Conservation (phyloP, 2,888 invertebrate species). For the Zelleria hepariella region DNA sequence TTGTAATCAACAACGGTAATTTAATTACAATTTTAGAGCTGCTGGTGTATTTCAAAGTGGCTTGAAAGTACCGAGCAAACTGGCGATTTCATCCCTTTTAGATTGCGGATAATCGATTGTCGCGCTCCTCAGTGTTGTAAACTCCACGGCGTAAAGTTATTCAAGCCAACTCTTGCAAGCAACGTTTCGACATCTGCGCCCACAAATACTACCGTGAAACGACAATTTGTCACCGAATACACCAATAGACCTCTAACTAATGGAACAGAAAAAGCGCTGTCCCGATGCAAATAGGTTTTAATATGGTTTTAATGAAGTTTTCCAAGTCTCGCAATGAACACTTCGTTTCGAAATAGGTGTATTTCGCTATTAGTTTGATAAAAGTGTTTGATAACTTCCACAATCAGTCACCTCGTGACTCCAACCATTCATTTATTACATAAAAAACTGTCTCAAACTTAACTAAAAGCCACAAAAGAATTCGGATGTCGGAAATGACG, state of each 20-base stretch:
- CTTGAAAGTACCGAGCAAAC: neutral
- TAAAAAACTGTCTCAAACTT: neutral
- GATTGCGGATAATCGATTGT: neutral
- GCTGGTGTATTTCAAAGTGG: too few relatives aligned
- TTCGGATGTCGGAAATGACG: neutral
- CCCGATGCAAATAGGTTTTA: too few relatives aligned
- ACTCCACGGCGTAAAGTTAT: neutral
- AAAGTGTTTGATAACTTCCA: too few relatives aligned
- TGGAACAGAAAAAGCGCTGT: too few relatives aligned
- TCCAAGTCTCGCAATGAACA: too few relatives aligned
- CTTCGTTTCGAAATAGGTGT: too few relatives aligned
- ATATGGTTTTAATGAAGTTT: too few relatives aligned
- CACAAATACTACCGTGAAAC: constrained; percentile 10
- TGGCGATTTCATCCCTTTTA: neutral
- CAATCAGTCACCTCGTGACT: too few relatives aligned
- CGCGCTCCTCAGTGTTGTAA: neutral
- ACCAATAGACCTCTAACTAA: too few relatives aligned
- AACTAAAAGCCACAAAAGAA: neutral
- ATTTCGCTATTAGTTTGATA: too few relatives aligned
- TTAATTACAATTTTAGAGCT: neutral
- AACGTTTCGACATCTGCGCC: constrained; percentile 9
- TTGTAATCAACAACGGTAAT: neutral
- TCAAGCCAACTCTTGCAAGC: neutral
- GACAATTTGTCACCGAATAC: constrained; percentile 7
- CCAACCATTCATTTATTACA: constrained; percentile 14